phyloP scores from a whole-genome alignment of 2,797 vertebrate genomes.

The Sternarchorhynchus goeldii region DNA sequence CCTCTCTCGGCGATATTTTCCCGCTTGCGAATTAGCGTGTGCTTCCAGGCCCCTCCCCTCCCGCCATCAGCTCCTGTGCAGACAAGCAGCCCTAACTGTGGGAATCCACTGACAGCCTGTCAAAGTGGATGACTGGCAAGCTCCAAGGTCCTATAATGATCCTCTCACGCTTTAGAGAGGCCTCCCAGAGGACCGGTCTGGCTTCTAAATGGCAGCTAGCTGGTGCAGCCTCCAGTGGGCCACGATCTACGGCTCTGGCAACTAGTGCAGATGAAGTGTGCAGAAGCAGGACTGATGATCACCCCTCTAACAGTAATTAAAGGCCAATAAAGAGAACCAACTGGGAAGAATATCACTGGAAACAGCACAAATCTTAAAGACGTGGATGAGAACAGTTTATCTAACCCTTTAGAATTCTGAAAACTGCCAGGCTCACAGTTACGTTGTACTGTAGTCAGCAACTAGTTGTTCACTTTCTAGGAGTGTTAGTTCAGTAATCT shows the following conservation, averaged over 20 bases:
- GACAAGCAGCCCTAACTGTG: constrained; percentile 20
- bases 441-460: too few relatives aligned
- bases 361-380: not conserved
- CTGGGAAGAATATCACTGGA: constrained; percentile 1
- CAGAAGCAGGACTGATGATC: constrained; percentile 43
- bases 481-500: not conserved
- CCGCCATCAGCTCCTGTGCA: constrained; percentile 41
- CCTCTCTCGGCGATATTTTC: not conserved
- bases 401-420: too few relatives aligned
- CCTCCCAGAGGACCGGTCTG: constrained; percentile 12
- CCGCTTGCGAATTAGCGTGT: constrained; percentile 24
- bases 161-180: constrained; percentile 25
- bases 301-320: constrained; percentile 37
- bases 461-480: not conserved
- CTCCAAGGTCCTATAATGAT: constrained; percentile 34
- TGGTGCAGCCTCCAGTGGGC: constrained; percentile 39
- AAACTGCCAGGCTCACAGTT: too few relatives aligned
- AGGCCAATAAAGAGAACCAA: constrained; percentile 38
- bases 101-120: constrained; percentile 38
- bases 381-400: not conserved
- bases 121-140: constrained; percentile 49
- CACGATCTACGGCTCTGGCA: constrained; percentile 31
- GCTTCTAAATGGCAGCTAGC: constrained; percentile 31
- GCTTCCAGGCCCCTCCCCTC: constrained; percentile 6
- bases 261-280: constrained; percentile 40